A percentile compares a stretch with the other conserved stretches of the same genome.
These are phyloP conservation scores for Phrixothrix hirtus DNA, from an alignment of 2,888 invertebrate species.

Conservation along the genomic window DNA sequence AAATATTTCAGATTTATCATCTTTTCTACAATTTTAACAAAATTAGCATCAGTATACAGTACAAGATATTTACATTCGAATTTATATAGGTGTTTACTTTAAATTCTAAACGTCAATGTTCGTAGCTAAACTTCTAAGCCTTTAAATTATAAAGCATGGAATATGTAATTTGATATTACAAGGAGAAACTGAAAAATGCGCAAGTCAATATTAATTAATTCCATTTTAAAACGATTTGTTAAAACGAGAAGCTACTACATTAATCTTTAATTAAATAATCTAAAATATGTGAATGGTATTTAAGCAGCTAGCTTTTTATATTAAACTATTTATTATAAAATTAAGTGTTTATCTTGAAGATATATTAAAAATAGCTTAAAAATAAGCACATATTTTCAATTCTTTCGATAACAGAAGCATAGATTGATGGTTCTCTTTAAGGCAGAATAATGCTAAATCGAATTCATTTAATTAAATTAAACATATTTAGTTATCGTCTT, in stretches of 20 bases:
- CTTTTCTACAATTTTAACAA: neutral
- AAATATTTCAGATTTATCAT: too few species aligned
- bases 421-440: conserved; percentile 5
- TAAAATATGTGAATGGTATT: neutral
- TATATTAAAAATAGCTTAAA: too few species aligned
- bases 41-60: neutral
- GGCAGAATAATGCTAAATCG: conserved; percentile 7
- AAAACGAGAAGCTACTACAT: too few species aligned
- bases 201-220: neutral
- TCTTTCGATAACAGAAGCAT: neutral
- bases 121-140: too few species aligned
- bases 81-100: neutral
- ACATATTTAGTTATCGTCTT: conserved; percentile 13
- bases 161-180: neutral
- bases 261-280: too few species aligned
- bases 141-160: neutral
- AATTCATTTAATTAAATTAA: conserved; percentile 1
- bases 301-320: neutral
- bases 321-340: too few species aligned
- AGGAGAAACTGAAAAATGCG: neutral
- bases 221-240: neutral
- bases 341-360: too few species aligned
- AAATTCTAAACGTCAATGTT: too few species aligned
- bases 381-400: neutral
- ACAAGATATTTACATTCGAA: neutral